Evolutionary conservation across 2,888 invertebrate species (phyloP).

Genomic region (Conus canariensis): DNA sequence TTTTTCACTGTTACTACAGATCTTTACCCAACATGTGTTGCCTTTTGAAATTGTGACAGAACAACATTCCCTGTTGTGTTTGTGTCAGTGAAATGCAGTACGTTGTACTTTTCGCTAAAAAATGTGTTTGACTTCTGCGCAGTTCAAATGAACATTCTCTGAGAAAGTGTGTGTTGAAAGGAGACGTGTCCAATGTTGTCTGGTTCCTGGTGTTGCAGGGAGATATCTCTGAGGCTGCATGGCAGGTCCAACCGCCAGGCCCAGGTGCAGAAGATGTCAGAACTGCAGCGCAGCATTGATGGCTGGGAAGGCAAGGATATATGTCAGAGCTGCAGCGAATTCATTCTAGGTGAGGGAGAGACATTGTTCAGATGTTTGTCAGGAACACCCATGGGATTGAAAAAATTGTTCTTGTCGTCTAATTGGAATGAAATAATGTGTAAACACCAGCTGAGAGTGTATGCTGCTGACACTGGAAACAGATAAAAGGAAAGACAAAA

Average conservation of each 20-base stretch:
- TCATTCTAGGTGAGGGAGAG: conserved; percentile 87
- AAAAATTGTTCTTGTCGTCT: not conserved
- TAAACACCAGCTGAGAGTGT: not conserved
- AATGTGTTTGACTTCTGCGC: not conserved
- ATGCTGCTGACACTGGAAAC: not conserved
- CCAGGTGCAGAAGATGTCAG: conserved; percentile 89
- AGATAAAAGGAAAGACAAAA: no score
- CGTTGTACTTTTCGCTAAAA: no score
- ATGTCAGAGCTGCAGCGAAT: conserved; percentile 95
- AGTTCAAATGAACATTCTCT: not conserved
- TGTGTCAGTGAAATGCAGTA: no score
- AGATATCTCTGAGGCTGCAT: conserved; percentile 86
- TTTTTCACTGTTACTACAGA: no score
- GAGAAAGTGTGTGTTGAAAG: not conserved
- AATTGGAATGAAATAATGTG: not conserved
- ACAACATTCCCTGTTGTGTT: no score
- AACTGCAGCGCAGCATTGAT: conserved; percentile 92
- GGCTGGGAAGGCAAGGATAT: conserved; percentile 95
- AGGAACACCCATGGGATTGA: not conserved
- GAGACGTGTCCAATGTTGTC: not conserved
- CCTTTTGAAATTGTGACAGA: no score
- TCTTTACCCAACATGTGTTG: no score
- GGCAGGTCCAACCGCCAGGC: conserved; percentile 83
- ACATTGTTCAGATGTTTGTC: not conserved
- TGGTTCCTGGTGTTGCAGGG: conserved; percentile 74